These are phyloP conservation scores for Calameuta idolon DNA, from an alignment of 2,888 invertebrate genomes.

Conservation along the genomic window DNA sequence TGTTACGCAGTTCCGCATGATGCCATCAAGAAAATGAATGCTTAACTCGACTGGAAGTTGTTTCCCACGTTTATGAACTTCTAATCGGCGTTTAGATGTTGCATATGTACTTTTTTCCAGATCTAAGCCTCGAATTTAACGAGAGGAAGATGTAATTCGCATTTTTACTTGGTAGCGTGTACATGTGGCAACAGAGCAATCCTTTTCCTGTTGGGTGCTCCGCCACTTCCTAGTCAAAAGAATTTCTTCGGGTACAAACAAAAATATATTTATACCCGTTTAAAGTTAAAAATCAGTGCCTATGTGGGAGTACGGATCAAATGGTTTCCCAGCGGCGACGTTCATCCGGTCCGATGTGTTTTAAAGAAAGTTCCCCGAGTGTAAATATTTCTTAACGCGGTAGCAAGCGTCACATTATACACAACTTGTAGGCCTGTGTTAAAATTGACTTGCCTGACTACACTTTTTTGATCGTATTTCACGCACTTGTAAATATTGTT, in stretches of 20 bases:
- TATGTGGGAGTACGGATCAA: neutral
- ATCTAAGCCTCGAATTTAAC: neutral
- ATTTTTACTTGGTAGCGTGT: slow-evolving; percentile 53
- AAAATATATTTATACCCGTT: slow-evolving; percentile 15
- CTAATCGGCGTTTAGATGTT: neutral
- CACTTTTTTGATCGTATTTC: neutral
- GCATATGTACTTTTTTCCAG: neutral
- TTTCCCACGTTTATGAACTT: neutral
- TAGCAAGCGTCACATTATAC: slow-evolving; percentile 25
- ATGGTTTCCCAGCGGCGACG: neutral
- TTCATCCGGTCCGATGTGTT: neutral
- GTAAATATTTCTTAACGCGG: slow-evolving; percentile 16
- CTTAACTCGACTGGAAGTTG: slow-evolving; percentile 29
- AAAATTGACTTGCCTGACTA: neutral
- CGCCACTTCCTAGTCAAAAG: slow-evolving; percentile 63
- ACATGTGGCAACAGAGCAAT: slow-evolving; percentile 63
- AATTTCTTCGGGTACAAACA: slow-evolving; percentile 39
- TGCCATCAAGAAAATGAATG: slow-evolving; percentile 51
- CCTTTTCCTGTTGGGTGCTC: slow-evolving; percentile 53
- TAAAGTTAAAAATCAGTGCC: neutral
- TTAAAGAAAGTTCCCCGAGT: slow-evolving; percentile 5
- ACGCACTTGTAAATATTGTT: neutral
- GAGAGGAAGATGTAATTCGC: slow-evolving; percentile 14
- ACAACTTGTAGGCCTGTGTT: slow-evolving; percentile 3
- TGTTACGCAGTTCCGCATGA: slow-evolving; percentile 65